Percentiles rank a stretch among this genome's conserved stretches.
phyloP scores from a whole-genome alignment of 2,113 vertebrate species.

The Crotalus viridis region DNA sequence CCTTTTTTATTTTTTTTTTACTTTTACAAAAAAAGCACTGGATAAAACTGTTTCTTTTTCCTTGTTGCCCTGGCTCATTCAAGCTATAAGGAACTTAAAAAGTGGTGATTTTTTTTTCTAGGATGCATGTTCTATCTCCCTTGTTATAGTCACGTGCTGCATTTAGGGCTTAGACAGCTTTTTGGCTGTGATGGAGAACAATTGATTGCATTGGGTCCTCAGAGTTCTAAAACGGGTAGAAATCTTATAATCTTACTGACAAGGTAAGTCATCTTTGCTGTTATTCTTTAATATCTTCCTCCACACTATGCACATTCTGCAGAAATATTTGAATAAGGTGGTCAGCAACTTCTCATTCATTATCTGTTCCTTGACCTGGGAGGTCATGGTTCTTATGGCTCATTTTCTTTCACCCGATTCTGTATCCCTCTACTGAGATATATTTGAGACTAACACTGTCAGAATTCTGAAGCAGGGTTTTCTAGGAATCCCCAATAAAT shows the following conservation, averaged over 20 bases:
- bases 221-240: not conserved
- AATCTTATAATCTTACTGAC: not conserved
- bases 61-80: not conserved
- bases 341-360: not conserved
- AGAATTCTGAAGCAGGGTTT: not conserved
- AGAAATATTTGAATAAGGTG: not conserved
- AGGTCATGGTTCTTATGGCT: not conserved
- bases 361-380: not conserved
- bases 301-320: not conserved
- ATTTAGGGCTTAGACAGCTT: not conserved
- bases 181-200: not conserved
- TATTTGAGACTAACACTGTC: not conserved
- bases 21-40: too few species aligned
- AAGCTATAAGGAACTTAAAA: too few species aligned
- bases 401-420: not conserved
- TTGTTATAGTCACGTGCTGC: not conserved
- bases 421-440: not conserved
- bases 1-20: too few species aligned
- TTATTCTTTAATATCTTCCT: not conserved
- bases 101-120: not conserved
- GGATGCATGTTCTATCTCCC: not conserved
- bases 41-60: not conserved
- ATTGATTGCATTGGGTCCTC: not conserved
- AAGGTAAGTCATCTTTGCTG: not conserved
- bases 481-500: not conserved